Base-by-base conservation (phyloP, 2,797 vertebrate species). In the Dromococcyx pavoninus region DNA sequence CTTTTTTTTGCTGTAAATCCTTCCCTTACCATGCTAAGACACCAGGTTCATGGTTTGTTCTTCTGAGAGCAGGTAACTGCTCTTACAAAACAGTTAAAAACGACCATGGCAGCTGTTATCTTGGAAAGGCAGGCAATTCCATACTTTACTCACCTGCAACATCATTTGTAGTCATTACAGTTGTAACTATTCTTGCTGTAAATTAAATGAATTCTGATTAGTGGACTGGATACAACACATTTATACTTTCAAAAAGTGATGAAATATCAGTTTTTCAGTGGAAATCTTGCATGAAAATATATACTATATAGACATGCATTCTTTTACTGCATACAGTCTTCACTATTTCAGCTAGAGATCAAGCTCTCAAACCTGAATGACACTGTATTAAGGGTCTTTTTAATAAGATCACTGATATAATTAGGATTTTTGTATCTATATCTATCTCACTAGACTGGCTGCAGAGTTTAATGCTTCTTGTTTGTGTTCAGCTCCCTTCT, bases 161-260 rank as follows among this genome's bases (percentile, higher is more conserved):
- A 96, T 99, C 99, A 92, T 98, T 98, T 1, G 98, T 99, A n/a
- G 99, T 99, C 98, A 99, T 97, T 37, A 98, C 33, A 18, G 99
- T 99, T 82, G 99, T 99, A 96, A 98, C 95, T 97, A 99, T 99
- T 96, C 99, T 98, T 24, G 98, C 99, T 99, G 98, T 85, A 97
- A 96, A 97, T 97, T 44, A 93, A 95, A 96, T 44, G 28, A 78
- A 81, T 60, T 75, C 28, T 65, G 23, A 51, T 97, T 92, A 96
- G 61, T 73, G 43, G 65, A 73, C 19, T 69, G 94, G 11, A 57
- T 11, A 50, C 0, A 1, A 43, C 22, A 73, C 0, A 4, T 30
- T 87, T 53, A 35, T 62, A 46, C 39, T 50, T 89, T 73, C 0
- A 35, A 43, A 80, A 91, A 69, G 41, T 11, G 1, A 67, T 23